phyloP scores from a whole-genome alignment of 2,113 vertebrate genomes.

The Labeo catla region DNA sequence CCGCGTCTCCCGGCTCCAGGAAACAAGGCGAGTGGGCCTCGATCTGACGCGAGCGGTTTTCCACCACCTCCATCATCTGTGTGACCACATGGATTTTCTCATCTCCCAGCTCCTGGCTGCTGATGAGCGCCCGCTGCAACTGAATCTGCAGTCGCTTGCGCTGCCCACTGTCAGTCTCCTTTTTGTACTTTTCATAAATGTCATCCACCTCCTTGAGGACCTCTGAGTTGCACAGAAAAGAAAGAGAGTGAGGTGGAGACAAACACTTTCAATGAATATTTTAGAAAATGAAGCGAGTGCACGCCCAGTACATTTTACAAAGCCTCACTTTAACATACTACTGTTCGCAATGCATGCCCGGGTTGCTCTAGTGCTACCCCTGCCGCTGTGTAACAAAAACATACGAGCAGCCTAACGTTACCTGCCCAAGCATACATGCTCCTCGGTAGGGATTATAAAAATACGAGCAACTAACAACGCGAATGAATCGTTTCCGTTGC shows the following conservation, averaged over 20 bases:
- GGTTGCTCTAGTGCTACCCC: neutral
- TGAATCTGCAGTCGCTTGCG: constrained; percentile 92
- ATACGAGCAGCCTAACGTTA: neutral
- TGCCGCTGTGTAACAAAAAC: constrained; percentile 15
- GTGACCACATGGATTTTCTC: constrained; percentile 98
- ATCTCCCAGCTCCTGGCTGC: constrained; percentile 95
- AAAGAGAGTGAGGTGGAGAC: neutral
- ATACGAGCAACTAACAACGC: neutral
- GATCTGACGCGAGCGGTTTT: constrained; percentile 95
- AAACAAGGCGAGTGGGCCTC: constrained; percentile 90
- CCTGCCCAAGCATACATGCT: neutral
- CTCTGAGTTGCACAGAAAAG: constrained; percentile 77
- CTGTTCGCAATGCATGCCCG: neutral
- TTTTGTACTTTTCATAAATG: constrained; percentile 92
- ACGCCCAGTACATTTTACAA: neutral
- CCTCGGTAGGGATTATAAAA: neutral
- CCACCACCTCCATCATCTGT: constrained; percentile 94
- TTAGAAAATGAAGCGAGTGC: neutral
- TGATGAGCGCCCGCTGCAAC: constrained; percentile 92
- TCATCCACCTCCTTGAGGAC: constrained; percentile 96
- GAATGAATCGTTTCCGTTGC: constrained; percentile 1
- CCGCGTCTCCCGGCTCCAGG: constrained; percentile 83
- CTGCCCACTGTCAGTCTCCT: constrained; percentile 87
- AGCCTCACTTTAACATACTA: neutral
- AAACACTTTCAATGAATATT: neutral